Evolutionary conservation across 2,888 invertebrate species (phyloP), one percentile per base, ranked within the genome.

Genomic region (Microplitis deprimator): DNA sequence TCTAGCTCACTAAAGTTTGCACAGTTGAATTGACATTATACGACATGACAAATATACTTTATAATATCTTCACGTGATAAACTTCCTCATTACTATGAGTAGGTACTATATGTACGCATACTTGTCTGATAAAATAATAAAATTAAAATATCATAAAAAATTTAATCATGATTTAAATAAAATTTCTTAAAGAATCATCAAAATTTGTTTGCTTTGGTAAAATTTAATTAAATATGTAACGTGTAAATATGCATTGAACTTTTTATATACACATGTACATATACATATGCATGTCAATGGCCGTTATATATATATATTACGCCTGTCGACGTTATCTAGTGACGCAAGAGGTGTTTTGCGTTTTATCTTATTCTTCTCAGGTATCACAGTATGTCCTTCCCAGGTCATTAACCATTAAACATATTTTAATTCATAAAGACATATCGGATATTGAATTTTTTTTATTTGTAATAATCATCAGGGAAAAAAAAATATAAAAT

Each of bases 331-430:
- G 65, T 65, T 65, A 65, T 65, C 65, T 65, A 20, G 29, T 65
- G 65, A 20, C 38, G 65, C 65, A 65, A 65, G 13, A 38, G 38
- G 65, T 65, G 13, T 65, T 65, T 10, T 38, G 13, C 13, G 29
- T 65, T 65, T 65, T 13, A 65, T 65, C 13, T 65, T 65, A 29
- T 29, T 20, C 38, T 29, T 10, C 29, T 38, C 65, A 1, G 65
- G 17, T 29, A 65, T 65, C 10, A 10, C 50, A 20, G 20, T 20
- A 20, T 20, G 20, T 20, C 65, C 6, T 29, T 20, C 20, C 10
- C 65, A 38, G 65, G 65, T 65, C 65, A 65, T 29, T 65, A 65
- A 65, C 65, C 38, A 38, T 65, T 5, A 65, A 29, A 65, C 13
- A 65, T 20, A 50, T 50, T 65, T 65, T 29, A 29, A 65, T 65